Base-by-base conservation (phyloP, 92 coral and sea anemone genomes). In the Actinernus sp. region DNA sequence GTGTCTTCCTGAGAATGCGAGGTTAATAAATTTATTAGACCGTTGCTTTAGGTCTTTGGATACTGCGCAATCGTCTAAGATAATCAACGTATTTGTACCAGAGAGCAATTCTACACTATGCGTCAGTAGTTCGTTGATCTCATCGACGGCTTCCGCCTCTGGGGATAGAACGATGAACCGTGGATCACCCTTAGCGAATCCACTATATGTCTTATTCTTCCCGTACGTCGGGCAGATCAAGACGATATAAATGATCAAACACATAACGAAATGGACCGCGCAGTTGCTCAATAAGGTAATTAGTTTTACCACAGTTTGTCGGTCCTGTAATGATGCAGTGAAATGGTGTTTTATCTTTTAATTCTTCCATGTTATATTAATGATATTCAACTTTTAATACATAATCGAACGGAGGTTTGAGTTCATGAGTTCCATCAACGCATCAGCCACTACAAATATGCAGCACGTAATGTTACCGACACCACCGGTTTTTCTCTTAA, bases 371-470 rank as follows among this genome's bases (percentile, higher is more conserved):
- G 8, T 43, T 38, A 33, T 26, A 56, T 47, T 14, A 6, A 34
- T 6, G 6, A n/a, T n/a, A n/a, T n/a, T n/a, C n/a, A n/a, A n/a
- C n/a, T n/a, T n/a, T n/a, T n/a, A n/a, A n/a, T n/a, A 55, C 67
- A 70, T 40, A 44, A 57, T 58, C 56, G 78, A 12, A 25, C 16
- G 12, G 48, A 58, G 31, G 43, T 61, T 58, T 12, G 79, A 60
- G 41, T 72, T 48, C 72, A 44, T 48, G 17, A 72, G 58, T 55
- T 75, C 82, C 75, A 75, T 75, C 44, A 65, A 26, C 1, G 82
- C 82, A 51, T 75, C 82, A 8, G 82, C 82, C 32, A 75, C 66
- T 11, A 75, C 82, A 64, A 75, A 65, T 66, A 75, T 75, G 47
- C 65, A 59, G 29, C 76, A 64, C 49, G 61, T 75, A 24, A 75